Conservation (phyloP, 2,113 vertebrate species). For the Hippopotamus amphibius region DNA sequence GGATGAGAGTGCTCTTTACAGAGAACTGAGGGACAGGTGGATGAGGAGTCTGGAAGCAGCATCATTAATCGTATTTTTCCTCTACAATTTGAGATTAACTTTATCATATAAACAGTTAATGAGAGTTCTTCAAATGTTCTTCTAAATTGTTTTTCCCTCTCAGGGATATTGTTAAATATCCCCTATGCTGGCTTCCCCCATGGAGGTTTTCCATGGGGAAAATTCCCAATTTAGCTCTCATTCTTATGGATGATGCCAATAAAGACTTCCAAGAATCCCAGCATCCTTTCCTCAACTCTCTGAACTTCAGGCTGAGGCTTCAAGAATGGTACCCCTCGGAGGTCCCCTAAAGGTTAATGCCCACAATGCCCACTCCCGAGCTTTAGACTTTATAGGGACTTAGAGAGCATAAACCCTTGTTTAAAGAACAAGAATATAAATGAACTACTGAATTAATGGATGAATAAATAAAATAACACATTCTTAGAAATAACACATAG, state of each 20-base stretch:
- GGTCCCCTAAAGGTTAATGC: not conserved
- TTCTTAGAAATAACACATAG: not conserved
- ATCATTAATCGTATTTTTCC: not conserved
- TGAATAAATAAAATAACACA: not conserved
- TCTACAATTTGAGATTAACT: conserved; percentile 4
- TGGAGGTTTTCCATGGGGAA: conserved; percentile 59
- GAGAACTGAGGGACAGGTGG: not conserved
- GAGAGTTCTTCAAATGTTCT: conserved; percentile 41
- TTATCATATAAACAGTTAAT: not conserved
- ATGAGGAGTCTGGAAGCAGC: not conserved
- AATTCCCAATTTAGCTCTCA: conserved; percentile 68
- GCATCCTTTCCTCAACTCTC: not conserved
- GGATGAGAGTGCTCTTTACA: not conserved
- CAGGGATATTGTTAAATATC: conserved; percentile 48
- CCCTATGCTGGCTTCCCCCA: not conserved
- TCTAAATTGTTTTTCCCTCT: conserved; percentile 65
- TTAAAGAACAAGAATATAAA: not conserved
- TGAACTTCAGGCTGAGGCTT: not conserved
- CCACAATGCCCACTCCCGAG: not conserved
- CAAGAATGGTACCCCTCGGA: not conserved
- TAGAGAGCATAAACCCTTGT: not conserved
- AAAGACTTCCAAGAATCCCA: conserved; percentile 11
- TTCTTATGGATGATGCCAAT: conserved; percentile 14
- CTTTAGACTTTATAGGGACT: not conserved
- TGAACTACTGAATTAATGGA: not conserved